Percentiles rank a stretch among this genome's conserved stretches.
These are phyloP conservation scores for Orchesella flavescens DNA, from an alignment of 2,888 invertebrate genomes.

Conservation along the genomic window DNA sequence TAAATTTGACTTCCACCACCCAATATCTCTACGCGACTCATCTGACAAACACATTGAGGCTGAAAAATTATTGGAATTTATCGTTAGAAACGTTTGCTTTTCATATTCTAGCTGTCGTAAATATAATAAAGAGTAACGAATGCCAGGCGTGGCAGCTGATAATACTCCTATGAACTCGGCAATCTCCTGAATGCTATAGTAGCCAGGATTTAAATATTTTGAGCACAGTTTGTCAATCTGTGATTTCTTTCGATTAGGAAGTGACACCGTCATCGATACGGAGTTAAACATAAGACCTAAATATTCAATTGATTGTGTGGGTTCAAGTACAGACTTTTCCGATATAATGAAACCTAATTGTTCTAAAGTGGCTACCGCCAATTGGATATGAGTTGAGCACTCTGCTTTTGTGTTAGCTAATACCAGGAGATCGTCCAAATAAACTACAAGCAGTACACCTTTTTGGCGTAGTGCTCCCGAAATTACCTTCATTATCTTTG, in stretches of 20 bases:
- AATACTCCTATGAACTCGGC: background rate
- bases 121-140: background rate
- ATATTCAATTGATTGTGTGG: background rate
- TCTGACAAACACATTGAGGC: background rate
- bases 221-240: background rate
- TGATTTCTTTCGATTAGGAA: background rate
- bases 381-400: background rate
- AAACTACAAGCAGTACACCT: background rate
- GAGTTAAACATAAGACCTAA: conserved; percentile 13
- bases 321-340: background rate
- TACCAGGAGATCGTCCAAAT: conserved; percentile 14
- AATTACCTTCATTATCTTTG: conserved; percentile 20
- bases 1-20: conserved; percentile 1
- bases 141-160: background rate
- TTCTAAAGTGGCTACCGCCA: background rate
- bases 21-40: background rate
- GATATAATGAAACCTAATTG: conserved; percentile 5
- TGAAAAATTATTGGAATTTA: background rate
- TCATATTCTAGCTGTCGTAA: background rate
- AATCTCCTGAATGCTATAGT: background rate
- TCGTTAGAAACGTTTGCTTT: background rate
- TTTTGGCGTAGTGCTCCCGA: background rate
- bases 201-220: background rate
- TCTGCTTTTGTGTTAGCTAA: background rate
- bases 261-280: background rate